Evolutionary conservation across 2,888 invertebrate species (phyloP), one percentile per base, ranked within the genome.

Genomic region (Hydropsyche betteni): DNA sequence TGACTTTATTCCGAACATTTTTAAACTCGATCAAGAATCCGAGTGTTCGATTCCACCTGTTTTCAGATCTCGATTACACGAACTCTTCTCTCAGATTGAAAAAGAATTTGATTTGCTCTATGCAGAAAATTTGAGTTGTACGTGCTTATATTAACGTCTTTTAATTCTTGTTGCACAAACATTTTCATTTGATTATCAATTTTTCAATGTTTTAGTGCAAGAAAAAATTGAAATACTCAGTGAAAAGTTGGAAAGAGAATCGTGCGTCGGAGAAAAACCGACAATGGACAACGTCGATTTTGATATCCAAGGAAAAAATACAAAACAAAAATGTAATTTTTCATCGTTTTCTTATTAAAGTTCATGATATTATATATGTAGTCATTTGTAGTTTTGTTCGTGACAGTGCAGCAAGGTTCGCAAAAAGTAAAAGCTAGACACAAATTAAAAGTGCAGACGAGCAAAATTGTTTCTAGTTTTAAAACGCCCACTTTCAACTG

Each of bases 21-120:
- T 87, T 79, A 88, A 88, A 83, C 86, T 87, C 85, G 88, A 88
- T 82, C 79, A 79, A 74, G 88, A 88, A 81, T 88, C 88, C 10
- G 88, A 88, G 82, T 84, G 86, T 81, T 87, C 89, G 3, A 88
- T 90, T 69, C 89, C 90, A 38, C 89, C 91, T 77, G 88, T 89
- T 68, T 91, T 92, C 83, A 90, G 93, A 81, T 88, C 91, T 51
- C 90, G 93, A 74, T 88, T 99, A 36, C 93, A 97, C 83, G 93
- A 95, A 80, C 87, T 99, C 10, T 99, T 99, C 87, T 91, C 92
- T 69, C 95, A 97, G 85, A 99, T 99, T 82, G 99, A 99, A 86
- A 96, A 96, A 84, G 99, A 99, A 85, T 99, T 99, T 87, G 99
- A 99, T 86, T 87, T 92, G 80, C 87, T 99, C 0, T 98, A 97